These are phyloP conservation scores for Ctena decussata DNA, from an alignment of 2,888 invertebrate genomes.

Conservation along the genomic window DNA sequence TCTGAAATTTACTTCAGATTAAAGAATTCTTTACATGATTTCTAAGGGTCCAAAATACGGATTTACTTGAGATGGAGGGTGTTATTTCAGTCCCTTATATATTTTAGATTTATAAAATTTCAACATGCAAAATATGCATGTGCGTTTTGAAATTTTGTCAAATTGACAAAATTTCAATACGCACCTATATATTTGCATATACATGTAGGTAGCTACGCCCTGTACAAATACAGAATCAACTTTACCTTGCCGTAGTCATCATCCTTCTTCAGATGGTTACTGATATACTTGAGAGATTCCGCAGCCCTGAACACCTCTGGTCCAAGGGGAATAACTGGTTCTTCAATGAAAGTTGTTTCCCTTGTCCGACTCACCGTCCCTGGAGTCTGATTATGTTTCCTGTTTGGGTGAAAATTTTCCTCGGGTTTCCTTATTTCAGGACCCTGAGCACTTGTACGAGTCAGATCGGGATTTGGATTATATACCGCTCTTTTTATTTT, in stretches of 20 bases:
- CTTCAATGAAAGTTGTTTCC: constrained; percentile 26
- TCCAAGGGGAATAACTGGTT: constrained; percentile 89
- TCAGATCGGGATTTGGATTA: constrained; percentile 42
- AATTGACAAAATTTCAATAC: too few relatives aligned
- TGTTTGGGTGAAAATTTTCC: constrained; percentile 98
- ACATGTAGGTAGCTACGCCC: too few relatives aligned
- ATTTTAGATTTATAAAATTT: too few relatives aligned
- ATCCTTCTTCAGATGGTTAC: constrained; percentile 98
- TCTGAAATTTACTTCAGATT: too few relatives aligned
- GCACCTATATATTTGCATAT: too few relatives aligned
- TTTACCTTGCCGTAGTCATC: constrained; percentile 98
- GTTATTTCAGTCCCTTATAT: too few relatives aligned
- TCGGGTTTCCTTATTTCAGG: constrained; percentile 82
- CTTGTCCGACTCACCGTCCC: constrained; percentile 23
- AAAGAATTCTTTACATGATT: too few relatives aligned
- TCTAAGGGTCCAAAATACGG: too few relatives aligned
- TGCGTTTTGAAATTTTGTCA: too few relatives aligned
- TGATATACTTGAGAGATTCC: constrained; percentile 99
- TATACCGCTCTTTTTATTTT: neutral
- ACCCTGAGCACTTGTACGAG: constrained; percentile 32
- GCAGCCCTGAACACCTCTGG: constrained; percentile 92
- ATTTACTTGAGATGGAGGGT: too few relatives aligned
- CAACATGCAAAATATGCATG: too few relatives aligned
- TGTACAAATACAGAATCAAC: too few relatives aligned
- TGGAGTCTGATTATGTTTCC: constrained; percentile 91